Evolutionary conservation across 2,113 vertebrate genomes (phyloP), one percentile per base, ranked within the genome.

Genomic region (Hassar affinis): DNA sequence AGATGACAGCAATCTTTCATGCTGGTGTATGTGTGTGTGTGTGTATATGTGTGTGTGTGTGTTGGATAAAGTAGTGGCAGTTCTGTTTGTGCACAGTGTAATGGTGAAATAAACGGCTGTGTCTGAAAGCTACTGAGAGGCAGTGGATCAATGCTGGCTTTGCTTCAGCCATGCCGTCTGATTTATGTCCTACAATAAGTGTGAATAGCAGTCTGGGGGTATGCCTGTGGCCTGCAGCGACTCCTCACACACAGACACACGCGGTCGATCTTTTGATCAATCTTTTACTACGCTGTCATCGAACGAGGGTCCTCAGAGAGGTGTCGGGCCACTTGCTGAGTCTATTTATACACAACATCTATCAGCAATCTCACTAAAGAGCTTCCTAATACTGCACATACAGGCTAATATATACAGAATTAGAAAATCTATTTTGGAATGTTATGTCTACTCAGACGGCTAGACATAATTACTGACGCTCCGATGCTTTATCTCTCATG

Each of bases 121-220:
- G 72, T 74, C 68, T 80, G 61, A 80, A 78, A 42, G 77, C 52
- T 62, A 52, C 64, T 61, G 83, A 79, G 66, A 84, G 52, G 77
- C 77, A 72, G 64, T 61, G 51, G 81, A 86, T 86, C 85, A 74
- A 86, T 83, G 81, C 54, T 79, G 85, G 85, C 81, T 62, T 52
- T 30, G 66, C 35, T 86, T 83, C 81, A 75, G 54, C 76, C 75
- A 52, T 18, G 79, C 49, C 18, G 27, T 80, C 85, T 83, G 81
- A 83, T 86, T 86, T 80, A 83, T 86, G 77, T 56, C 77, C 76
- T 54, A 64, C 59, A 75, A 79, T 80, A 83, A 83, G 81, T 68
- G 81, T 66, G 85, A 86, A 74, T 57, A 54, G 85, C 30, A 64
- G 85, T 56, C 57, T 56, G 47, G 77, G 74, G 57, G 45, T 62